phyloP scores from a whole-genome alignment of 2,113 vertebrate genomes.

The Microcebus ravelobensis region DNA sequence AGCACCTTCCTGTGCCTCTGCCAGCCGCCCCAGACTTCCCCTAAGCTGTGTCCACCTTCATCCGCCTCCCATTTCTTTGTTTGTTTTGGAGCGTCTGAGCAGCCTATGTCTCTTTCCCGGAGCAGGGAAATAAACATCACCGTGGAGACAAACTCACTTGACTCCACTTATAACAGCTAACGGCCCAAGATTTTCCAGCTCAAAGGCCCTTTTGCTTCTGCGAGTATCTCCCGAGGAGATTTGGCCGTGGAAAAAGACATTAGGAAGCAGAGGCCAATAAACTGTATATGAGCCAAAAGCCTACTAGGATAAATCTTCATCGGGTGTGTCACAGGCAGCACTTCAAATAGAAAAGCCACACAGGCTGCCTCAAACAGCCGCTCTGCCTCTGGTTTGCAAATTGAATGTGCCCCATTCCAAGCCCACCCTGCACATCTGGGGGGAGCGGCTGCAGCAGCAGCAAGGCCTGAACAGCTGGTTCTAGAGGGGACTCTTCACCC shows the following conservation, averaged over 20 bases:
- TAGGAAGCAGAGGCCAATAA: conserved; percentile 45
- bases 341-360: not conserved
- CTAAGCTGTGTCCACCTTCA: not conserved
- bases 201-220: conserved; percentile 62
- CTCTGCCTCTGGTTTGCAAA: not conserved
- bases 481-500: not conserved
- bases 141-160: conserved; percentile 74
- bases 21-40: not conserved
- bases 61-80: conserved; percentile 52
- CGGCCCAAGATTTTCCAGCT: conserved; percentile 59
- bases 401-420: not conserved
- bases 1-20: not conserved
- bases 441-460: not conserved
- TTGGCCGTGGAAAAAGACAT: conserved; percentile 51
- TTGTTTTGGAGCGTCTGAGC: conserved; percentile 66
- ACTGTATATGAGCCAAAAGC: conserved; percentile 46
- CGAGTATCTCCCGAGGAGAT: conserved; percentile 42
- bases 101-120: conserved; percentile 30
- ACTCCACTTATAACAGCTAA: conserved; percentile 56
- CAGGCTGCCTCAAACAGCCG: not conserved
- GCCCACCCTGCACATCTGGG: not conserved
- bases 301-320: not conserved
- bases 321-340: not conserved
- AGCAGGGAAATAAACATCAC: conserved; percentile 69
- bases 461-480: not conserved